Evolutionary conservation across 2,888 invertebrate genomes (phyloP).

Genomic region (Zelleria hepariella): DNA sequence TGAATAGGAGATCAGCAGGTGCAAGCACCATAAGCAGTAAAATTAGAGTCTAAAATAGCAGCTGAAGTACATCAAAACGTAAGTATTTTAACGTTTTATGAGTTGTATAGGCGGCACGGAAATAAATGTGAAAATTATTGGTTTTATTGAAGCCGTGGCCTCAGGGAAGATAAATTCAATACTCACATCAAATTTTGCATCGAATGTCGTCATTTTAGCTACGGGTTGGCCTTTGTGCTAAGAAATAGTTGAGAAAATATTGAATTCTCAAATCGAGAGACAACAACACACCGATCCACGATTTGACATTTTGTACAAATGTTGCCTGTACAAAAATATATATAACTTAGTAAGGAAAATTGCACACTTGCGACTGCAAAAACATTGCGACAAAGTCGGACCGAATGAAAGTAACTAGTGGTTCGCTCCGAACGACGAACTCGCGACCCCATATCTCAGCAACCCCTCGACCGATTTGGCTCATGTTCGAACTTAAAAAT

Average conservation of each 20-base stretch:
- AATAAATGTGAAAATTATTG: background rate
- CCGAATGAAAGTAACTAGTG: too few species aligned
- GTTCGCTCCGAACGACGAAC: too few species aligned
- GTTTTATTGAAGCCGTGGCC: background rate
- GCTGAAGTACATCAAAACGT: too few species aligned
- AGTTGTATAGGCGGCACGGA: background rate
- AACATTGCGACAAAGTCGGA: too few species aligned
- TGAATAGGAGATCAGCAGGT: too few species aligned
- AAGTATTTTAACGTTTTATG: too few species aligned
- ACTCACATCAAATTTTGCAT: constrained; percentile 73
- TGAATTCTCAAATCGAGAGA: background rate
- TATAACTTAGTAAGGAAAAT: background rate
- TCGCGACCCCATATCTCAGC: too few species aligned
- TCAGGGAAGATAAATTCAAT: background rate
- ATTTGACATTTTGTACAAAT: background rate
- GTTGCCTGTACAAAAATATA: background rate
- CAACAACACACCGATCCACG: background rate
- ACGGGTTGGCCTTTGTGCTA: constrained; percentile 6
- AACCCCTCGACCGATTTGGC: too few species aligned
- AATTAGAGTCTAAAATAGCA: too few species aligned
- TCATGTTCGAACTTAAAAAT: too few species aligned
- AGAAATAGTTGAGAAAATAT: constrained; percentile 3
- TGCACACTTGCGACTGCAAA: background rate
- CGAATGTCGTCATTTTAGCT: constrained; percentile 52
- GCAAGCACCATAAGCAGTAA: too few species aligned